phyloP scores from a whole-genome alignment of 2,113 vertebrate genomes.

The Ictidomys tridecemlineatus region DNA sequence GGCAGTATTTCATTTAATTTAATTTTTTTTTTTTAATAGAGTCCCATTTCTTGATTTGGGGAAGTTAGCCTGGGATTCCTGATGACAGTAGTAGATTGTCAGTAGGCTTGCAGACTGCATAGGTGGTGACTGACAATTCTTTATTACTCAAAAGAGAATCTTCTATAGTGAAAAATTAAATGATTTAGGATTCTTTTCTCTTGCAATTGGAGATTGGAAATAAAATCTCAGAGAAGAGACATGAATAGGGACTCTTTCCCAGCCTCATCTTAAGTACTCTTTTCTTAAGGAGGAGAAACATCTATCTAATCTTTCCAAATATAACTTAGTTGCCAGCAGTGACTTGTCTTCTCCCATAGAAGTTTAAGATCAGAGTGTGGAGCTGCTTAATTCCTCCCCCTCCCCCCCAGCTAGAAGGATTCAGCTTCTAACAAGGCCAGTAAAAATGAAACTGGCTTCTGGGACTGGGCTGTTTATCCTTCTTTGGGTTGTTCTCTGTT shows the following conservation, averaged over 20 bases:
- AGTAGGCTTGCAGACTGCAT: constrained; percentile 3
- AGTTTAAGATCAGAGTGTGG: neutral
- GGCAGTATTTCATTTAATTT: neutral
- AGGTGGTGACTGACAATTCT: constrained; percentile 57
- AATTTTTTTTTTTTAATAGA: neutral
- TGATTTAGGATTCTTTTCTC: constrained; percentile 38
- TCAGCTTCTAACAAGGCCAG: constrained; percentile 50
- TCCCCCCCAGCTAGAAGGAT: neutral
- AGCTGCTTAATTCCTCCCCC: constrained; percentile 18
- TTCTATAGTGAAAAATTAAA: constrained; percentile 61
- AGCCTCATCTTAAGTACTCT: neutral
- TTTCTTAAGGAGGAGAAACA: constrained; percentile 11
- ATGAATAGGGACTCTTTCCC: neutral
- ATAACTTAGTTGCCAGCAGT: constrained; percentile 40
- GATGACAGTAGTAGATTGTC: constrained; percentile 47
- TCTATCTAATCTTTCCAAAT: constrained; percentile 34
- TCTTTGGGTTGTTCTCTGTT: constrained; percentile 59
- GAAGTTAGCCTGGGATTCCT: constrained; percentile 42
- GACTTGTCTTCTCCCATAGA: constrained; percentile 66
- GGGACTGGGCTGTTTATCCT: constrained; percentile 55
- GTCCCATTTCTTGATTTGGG: constrained; percentile 1
- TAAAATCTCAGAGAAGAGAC: constrained; percentile 43
- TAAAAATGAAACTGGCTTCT: constrained; percentile 68
- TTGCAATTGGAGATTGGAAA: constrained; percentile 30
- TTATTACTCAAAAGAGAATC: constrained; percentile 61